Evolutionary conservation across 2,888 invertebrate species (phyloP).

Genomic region (Volucella bombylans): DNA sequence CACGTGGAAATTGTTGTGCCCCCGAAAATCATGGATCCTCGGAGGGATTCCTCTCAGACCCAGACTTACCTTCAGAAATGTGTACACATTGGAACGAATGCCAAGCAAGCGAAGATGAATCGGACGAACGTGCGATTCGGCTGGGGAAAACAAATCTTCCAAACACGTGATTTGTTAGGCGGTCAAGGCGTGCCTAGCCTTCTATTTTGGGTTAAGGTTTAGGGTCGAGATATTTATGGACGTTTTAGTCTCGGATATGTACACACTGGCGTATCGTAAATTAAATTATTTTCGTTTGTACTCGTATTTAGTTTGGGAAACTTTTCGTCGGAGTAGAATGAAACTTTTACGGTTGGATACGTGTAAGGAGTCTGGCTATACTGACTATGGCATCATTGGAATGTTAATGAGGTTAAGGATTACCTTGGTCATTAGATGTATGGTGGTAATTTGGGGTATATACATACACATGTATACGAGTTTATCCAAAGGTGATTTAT

Average conservation of each 20-base stretch:
- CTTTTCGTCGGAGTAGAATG: background rate
- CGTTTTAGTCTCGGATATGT: conserved; percentile 22
- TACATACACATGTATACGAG: background rate
- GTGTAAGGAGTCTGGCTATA: background rate
- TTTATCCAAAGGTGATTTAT: no score
- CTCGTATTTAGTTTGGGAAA: conserved; percentile 12
- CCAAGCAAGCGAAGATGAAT: conserved; percentile 40
- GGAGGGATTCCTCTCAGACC: conserved; percentile 4
- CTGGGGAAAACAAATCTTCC: conserved; percentile 61
- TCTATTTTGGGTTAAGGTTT: conserved; percentile 13
- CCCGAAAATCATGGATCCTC: conserved; percentile 18
- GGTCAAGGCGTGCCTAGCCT: conserved; percentile 48
- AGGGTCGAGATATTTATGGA: conserved; percentile 35
- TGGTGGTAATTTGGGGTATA: background rate
- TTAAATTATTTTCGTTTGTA: conserved; percentile 48
- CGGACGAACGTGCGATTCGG: conserved; percentile 46
- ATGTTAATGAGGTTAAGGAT: conserved; percentile 12
- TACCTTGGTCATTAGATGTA: background rate
- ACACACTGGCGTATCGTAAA: conserved; percentile 35
- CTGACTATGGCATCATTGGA: background rate
- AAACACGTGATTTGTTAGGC: conserved; percentile 62
- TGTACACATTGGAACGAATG: conserved; percentile 23
- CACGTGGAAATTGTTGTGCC: background rate
- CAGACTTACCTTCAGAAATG: conserved; percentile 9
- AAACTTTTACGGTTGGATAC: background rate